A percentile compares a stretch with the other conserved stretches of the same genome.
These are phyloP conservation scores for Alfaro cultratus DNA, from an alignment of 2,797 vertebrate species.

Conservation along the genomic window DNA sequence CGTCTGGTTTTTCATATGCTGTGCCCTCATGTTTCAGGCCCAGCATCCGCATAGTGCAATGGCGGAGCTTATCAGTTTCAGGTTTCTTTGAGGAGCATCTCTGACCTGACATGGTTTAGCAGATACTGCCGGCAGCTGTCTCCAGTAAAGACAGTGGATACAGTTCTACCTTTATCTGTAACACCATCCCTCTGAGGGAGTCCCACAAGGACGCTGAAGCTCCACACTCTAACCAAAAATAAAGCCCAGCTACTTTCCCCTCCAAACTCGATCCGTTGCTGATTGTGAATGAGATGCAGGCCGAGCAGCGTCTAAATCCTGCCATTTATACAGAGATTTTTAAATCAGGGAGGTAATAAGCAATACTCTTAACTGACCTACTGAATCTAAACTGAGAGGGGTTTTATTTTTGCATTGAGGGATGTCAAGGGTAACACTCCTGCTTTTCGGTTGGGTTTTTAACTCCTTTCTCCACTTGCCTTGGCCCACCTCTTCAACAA, in stretches of 20 bases:
- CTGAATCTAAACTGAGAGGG: constrained; percentile 42
- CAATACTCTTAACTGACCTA: constrained; percentile 62
- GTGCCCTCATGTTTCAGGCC: constrained; percentile 42
- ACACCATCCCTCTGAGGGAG: constrained; percentile 54
- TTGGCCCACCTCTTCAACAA: constrained; percentile 70
- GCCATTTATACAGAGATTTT: constrained; percentile 59
- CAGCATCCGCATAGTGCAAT: constrained; percentile 33
- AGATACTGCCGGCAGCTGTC: constrained; percentile 60
- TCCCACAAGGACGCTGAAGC: constrained; percentile 37
- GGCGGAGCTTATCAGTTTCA: constrained; percentile 53
- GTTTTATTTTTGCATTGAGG: constrained; percentile 45
- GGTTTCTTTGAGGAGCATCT: constrained; percentile 49
- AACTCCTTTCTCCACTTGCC: constrained; percentile 66
- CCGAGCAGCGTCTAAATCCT: constrained; percentile 59
- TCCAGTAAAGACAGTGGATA: constrained; percentile 61
- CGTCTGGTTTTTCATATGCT: constrained; percentile 48
- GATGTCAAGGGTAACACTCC: constrained; percentile 72
- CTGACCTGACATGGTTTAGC: constrained; percentile 47
- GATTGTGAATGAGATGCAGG: constrained; percentile 65
- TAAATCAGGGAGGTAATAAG: constrained; percentile 74
- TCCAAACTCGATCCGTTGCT: constrained; percentile 42
- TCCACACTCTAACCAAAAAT: constrained; percentile 50
- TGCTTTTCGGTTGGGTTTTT: constrained; percentile 39
- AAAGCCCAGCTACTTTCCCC: constrained; percentile 32
- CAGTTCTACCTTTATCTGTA: constrained; percentile 55